Evolutionary conservation across 2,113 vertebrate genomes (phyloP).

Genomic region (Setophaga petechia): DNA sequence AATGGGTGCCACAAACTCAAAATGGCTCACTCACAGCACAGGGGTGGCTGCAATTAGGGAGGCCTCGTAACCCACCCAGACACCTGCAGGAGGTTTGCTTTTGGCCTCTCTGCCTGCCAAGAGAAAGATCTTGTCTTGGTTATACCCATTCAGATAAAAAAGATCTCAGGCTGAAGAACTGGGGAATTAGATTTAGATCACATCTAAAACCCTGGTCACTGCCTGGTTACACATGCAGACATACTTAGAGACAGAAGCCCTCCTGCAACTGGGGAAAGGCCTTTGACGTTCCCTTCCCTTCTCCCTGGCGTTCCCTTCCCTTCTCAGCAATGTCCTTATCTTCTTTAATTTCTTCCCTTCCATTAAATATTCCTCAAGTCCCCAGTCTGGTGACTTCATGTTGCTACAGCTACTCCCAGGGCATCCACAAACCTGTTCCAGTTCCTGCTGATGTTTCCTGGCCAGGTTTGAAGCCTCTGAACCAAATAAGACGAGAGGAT

Average conservation of each 20-base stretch:
- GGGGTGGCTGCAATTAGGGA: rapidly evolving
- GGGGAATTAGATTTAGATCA: not conserved
- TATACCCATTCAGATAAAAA: not conserved
- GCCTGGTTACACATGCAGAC: not conserved
- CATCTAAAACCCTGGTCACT: not conserved
- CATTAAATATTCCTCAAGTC: not conserved
- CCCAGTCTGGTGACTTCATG: not conserved
- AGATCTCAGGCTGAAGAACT: not conserved
- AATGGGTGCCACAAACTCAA: not conserved
- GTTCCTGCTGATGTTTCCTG: not conserved
- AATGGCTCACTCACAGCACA: rapidly evolving
- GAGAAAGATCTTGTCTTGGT: not conserved
- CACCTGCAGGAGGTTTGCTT: not conserved
- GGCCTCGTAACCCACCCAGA: not conserved
- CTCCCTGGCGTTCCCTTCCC: no score
- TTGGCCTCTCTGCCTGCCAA: not conserved
- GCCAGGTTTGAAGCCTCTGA: not conserved
- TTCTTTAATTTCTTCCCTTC: not conserved
- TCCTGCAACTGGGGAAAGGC: not conserved
- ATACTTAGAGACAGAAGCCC: not conserved
- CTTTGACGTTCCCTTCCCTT: not conserved
- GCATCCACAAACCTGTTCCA: not conserved
- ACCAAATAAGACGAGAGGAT: not conserved
- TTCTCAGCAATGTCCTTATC: no score
- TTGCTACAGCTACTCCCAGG: not conserved